Base-by-base conservation (phyloP, 2,888 invertebrate species). In the Dione vanillae region DNA sequence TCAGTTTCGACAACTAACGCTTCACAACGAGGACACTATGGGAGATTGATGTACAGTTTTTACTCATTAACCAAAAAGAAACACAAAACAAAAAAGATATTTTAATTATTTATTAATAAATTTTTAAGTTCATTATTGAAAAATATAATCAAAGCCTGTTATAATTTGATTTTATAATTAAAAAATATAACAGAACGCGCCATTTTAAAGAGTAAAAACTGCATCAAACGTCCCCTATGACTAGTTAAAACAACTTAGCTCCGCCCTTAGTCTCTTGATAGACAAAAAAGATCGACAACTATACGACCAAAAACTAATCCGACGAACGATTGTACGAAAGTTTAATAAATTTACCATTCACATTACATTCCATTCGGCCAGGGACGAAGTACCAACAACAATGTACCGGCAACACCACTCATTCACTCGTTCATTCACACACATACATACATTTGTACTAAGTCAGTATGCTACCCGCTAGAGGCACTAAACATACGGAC, bases 401-500 rank as follows among this genome's bases (percentile, higher is more conserved):
- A 16, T 16, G 16, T 16, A 49, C 56, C 74, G 67, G 67, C 70
- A 72, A 71, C 70, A 54, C 70, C n/a, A 27, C 49, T 58, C 47
- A 56, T 77, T 78, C 76, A 78, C 76, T 77, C 76, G 79, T 79
- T 80, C 77, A 75, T 76, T 77, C 16, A 83, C 85, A 85, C 77
- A 80, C 90, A 88, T 85, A 85, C 89, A 83, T 78, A 85, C 88
- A 89, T 91, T 92, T 92, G 91, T 91, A 92, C 92, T 91, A 90
- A 88, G 89, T 86, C 91, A 91, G 91, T 89, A 89, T 87, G 87
- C 87, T 87, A 87, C 87, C 88, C 87, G 87, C 88, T 88, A 87
- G 65, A 76, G 80, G 83, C 69, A 71, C 84, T 78, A 76, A 73
- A 77, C 56, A 74, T 49, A 64, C 64, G 64, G 64, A 64, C 49